Conservation (phyloP, 2,797 vertebrate species). For the Cheirogaleus major region DNA sequence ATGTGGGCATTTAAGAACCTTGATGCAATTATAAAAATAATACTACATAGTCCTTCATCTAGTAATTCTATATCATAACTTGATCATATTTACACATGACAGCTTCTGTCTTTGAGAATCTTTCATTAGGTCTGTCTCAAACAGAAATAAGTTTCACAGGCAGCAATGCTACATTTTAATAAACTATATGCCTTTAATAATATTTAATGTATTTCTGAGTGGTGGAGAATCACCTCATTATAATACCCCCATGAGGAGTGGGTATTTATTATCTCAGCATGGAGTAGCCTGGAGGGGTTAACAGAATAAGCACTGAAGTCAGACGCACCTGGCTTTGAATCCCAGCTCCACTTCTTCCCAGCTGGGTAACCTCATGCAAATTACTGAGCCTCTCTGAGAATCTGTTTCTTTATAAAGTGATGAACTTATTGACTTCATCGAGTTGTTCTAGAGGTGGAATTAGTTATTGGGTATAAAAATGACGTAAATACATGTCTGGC, state of each 20-base stretch:
- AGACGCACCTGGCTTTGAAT: neutral
- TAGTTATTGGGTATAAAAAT: neutral
- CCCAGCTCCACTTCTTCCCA: neutral
- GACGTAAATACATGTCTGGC: neutral
- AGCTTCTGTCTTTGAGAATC: neutral
- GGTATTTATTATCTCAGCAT: neutral
- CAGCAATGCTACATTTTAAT: neutral
- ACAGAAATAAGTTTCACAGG: neutral
- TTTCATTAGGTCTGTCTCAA: neutral
- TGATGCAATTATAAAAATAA: neutral
- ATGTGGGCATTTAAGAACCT: conserved; percentile 1
- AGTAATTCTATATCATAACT: neutral
- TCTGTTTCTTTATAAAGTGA: neutral
- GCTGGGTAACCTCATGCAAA: neutral
- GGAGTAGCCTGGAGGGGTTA: neutral
- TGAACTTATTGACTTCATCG: neutral
- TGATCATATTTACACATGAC: neutral
- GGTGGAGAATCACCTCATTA: neutral
- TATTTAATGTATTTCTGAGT: neutral
- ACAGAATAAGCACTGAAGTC: neutral
- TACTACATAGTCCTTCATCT: neutral
- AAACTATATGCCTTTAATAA: conserved; percentile 1
- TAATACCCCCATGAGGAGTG: neutral
- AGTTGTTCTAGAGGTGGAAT: neutral
- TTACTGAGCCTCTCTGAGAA: neutral